A percentile compares a stretch with the other conserved stretches of the same genome.
Conservation (phyloP, 2,888 invertebrate genomes). For the Erpobdella octoculata region DNA sequence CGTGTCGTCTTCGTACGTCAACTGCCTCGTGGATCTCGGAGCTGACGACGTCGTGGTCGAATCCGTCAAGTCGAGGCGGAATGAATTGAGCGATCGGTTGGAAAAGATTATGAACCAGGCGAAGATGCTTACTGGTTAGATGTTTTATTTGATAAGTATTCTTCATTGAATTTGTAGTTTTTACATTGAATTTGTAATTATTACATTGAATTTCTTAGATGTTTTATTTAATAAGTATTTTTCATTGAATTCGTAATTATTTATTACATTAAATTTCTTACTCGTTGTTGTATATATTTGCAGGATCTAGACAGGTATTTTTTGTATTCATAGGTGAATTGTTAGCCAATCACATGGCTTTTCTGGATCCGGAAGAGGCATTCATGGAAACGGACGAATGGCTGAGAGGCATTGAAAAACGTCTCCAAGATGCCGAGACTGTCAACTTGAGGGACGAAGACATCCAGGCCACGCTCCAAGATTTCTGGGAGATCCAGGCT, state of each 20-base stretch:
- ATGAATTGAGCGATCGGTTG: constrained; percentile 71
- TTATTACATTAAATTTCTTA: too few relatives aligned
- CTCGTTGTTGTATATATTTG: too few relatives aligned
- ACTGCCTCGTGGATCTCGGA: constrained; percentile 64
- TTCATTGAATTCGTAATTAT: too few relatives aligned
- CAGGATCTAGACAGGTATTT: too few relatives aligned
- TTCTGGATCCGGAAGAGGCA: constrained; percentile 87
- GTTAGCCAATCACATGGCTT: constrained; percentile 83
- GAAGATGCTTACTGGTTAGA: constrained; percentile 68
- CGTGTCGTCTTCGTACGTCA: constrained; percentile 52
- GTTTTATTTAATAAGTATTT: too few relatives aligned
- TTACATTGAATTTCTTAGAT: too few relatives aligned
- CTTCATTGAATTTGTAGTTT: too few relatives aligned
- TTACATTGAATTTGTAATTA: too few relatives aligned
- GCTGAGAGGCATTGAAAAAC: constrained; percentile 76
- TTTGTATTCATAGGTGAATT: too few relatives aligned
- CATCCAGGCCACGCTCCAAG: constrained; percentile 17
- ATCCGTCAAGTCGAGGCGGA: constrained; percentile 71
- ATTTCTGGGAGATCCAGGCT: background rate
- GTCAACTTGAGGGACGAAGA: constrained; percentile 47
- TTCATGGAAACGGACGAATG: constrained; percentile 77
- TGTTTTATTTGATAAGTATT: too few relatives aligned
- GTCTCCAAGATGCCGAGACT: constrained; percentile 57
- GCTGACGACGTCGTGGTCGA: constrained; percentile 72
- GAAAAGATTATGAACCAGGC: constrained; percentile 67